phyloP scores from a whole-genome alignment of 2,888 invertebrate genomes.

The Stenichneumon culpator region DNA sequence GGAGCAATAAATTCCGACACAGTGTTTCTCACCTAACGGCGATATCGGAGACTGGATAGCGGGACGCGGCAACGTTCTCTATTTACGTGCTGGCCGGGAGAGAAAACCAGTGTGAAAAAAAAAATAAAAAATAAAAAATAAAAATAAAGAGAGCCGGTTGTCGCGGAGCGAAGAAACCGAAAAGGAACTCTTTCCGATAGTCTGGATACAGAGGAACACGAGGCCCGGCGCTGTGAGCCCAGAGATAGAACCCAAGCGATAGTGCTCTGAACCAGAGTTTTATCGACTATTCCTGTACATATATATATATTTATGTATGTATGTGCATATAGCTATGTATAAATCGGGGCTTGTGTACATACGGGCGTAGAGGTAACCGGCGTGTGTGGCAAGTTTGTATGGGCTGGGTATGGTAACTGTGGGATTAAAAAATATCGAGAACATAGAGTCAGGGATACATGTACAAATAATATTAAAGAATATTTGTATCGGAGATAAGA shows the following conservation, averaged over 20 bases:
- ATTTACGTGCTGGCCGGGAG: neutral
- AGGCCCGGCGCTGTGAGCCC: neutral
- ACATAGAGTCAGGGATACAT: neutral
- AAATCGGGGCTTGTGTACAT: neutral
- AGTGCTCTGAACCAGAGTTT: conserved; percentile 16
- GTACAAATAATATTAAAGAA: conserved; percentile 2
- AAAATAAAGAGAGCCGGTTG: conserved; percentile 6
- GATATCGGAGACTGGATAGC: conserved; percentile 14
- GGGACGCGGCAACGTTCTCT: neutral
- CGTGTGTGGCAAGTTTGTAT: neutral
- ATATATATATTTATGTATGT: neutral
- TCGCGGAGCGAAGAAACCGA: conserved; percentile 10
- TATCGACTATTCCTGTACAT: conserved; percentile 11
- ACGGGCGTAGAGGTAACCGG: neutral
- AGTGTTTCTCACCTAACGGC: conserved; percentile 32
- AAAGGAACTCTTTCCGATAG: conserved; percentile 30
- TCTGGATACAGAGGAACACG: conserved; percentile 19
- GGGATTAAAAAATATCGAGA: conserved; percentile 9
- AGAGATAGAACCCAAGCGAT: conserved; percentile 16
- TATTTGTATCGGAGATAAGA: conserved; percentile 12
- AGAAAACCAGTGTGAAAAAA: conserved; percentile 5
- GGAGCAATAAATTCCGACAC: conserved; percentile 49
- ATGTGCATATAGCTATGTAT: neutral
- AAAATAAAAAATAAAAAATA: neutral
- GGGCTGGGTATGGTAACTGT: neutral